Evolutionary conservation across 2,888 invertebrate genomes (phyloP).

Genomic region (Drosophila kanekoi): DNA sequence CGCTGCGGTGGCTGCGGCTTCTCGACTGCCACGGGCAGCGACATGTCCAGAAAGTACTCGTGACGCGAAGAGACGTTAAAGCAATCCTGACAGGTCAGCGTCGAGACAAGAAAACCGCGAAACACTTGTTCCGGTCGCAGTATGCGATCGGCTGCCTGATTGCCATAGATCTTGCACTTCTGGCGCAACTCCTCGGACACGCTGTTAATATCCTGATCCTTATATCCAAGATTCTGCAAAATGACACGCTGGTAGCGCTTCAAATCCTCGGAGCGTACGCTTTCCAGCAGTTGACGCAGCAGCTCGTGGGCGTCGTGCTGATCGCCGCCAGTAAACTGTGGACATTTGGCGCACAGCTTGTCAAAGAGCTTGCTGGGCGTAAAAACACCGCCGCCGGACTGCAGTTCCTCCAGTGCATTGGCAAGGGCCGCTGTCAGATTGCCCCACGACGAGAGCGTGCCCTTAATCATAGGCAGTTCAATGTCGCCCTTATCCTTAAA

Average conservation of each 20-base stretch:
- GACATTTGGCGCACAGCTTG: constrained; percentile 89
- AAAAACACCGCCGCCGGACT: constrained; percentile 87
- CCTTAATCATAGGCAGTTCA: constrained; percentile 88
- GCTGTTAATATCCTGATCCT: constrained; percentile 90
- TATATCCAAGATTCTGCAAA: constrained; percentile 90
- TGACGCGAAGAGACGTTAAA: constrained; percentile 93
- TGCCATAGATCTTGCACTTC: constrained; percentile 93
- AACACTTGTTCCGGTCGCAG: constrained; percentile 96
- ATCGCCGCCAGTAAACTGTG: constrained; percentile 96
- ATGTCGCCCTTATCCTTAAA: constrained; percentile 86
- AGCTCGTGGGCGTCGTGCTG: constrained; percentile 99
- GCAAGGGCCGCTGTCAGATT: constrained; percentile 89
- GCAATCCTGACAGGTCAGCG: constrained; percentile 95
- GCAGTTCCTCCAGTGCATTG: constrained; percentile 89
- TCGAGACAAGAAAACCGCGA: constrained; percentile 96
- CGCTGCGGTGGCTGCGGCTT: constrained; percentile 90
- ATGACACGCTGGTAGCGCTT: constrained; percentile 94
- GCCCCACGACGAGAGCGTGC: constrained; percentile 89
- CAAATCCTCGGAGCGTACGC: constrained; percentile 91
- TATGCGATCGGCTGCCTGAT: constrained; percentile 91
- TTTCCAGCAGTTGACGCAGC: constrained; percentile 94
- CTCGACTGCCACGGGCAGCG: constrained; percentile 93
- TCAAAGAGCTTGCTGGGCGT: constrained; percentile 88
- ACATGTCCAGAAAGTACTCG: constrained; percentile 97
- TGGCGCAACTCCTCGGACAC: constrained; percentile 91